Base-by-base conservation (phyloP, 2,888 invertebrate genomes). In the Agonopterix heracliana region DNA sequence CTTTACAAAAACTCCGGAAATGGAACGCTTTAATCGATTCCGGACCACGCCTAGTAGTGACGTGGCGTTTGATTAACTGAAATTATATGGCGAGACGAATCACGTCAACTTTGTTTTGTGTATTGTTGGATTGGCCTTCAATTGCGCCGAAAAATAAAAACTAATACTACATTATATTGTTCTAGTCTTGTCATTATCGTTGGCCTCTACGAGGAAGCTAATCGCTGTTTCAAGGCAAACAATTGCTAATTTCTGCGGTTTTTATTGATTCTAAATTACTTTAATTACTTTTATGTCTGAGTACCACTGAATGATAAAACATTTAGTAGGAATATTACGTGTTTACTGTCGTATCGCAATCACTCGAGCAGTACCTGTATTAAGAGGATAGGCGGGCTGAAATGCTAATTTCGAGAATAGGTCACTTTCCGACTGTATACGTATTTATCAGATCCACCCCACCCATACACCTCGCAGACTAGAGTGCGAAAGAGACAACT, bases 81-180 rank as follows among this genome's bases (percentile, higher is more conserved):
- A 86, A 85, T 84, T 85, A 86, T 86, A 84, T 81, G 84, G 86
- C 82, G 79, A 75, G 74, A 74, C 85, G 76, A 83, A 86, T 80
- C 75, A 72, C 67, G 66, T 68, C 73, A 75, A 81, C 77, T 83
- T 78, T 82, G 81, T 82, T 81, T 79, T 78, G 76, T 77, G 81
- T 83, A 83, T 85, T 86, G 85, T 87, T 72, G 61, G 66, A 63
- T 61, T 67, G 81, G 64, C 88, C 88, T 87, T 86, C 84, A 63
- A 66, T 67, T 69, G 66, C 60, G 59, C 68, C 67, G 76, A 79
- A 83, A 85, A 80, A 79, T 80, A 82, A 85, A 87, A 84, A 84
- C 82, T 82, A 81, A 85, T 84, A 82, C 77, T 73, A 78, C 66
- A 63, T 64, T 61, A 70, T 82, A 88, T 87, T 87, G 88, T 88